Evolutionary conservation across 2,888 invertebrate genomes (phyloP).

Genomic region (Andrena flavipes): DNA sequence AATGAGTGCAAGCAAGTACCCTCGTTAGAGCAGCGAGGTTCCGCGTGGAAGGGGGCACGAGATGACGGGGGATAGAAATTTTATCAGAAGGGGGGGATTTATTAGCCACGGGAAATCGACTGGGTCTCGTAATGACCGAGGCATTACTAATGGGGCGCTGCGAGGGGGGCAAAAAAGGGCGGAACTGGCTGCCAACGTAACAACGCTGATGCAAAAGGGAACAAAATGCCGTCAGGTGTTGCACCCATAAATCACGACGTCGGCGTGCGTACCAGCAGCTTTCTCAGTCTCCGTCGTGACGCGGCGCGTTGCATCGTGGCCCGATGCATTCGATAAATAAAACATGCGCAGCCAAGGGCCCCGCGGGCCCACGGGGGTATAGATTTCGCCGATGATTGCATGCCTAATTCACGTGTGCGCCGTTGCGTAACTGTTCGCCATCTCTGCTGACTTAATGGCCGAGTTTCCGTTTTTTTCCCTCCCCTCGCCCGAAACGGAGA

Average conservation of each 20-base stretch:
- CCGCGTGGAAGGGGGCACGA: background rate
- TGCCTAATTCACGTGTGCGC: conserved; percentile 11
- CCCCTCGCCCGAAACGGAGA: background rate
- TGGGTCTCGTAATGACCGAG: conserved; percentile 78
- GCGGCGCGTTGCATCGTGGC: conserved; percentile 40
- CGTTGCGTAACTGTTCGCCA: conserved; percentile 19
- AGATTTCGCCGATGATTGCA: conserved; percentile 52
- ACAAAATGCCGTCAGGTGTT: conserved; percentile 82
- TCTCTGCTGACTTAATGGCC: background rate
- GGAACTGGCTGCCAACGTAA: conserved; percentile 77
- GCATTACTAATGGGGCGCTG: conserved; percentile 77
- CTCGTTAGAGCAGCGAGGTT: background rate
- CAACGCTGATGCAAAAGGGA: conserved; percentile 78
- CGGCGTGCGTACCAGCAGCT: conserved; percentile 66
- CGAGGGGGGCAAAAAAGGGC: conserved; percentile 74
- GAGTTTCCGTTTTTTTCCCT: conserved; percentile 1
- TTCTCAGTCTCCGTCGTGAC: conserved; percentile 69
- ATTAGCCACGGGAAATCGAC: conserved; percentile 79
- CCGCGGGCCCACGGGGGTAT: conserved; percentile 13
- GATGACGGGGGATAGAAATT: conserved; percentile 67
- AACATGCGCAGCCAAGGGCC: conserved; percentile 67
- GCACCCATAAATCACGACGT: conserved; percentile 81
- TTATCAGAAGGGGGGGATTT: conserved; percentile 74
- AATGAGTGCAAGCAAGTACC: too few species aligned
- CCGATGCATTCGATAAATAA: conserved; percentile 76